These are phyloP conservation scores for Nothoprocta perdicaria DNA, from an alignment of 2,113 vertebrate genomes.

Conservation along the genomic window DNA sequence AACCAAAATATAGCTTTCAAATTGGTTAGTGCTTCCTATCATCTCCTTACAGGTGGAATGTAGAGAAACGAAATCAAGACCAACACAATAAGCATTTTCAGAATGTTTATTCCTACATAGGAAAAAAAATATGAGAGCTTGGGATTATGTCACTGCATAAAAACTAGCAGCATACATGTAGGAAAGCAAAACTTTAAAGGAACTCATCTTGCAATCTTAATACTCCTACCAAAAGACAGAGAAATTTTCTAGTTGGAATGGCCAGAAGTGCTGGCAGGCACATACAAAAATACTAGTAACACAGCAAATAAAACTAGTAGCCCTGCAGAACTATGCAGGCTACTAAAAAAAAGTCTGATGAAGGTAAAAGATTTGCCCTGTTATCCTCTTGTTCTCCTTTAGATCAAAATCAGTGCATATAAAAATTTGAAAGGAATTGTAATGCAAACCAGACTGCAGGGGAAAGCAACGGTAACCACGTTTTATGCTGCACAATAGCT, in stretches of 20 bases:
- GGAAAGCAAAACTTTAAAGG: not conserved
- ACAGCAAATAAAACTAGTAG: not conserved
- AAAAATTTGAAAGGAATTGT: not conserved
- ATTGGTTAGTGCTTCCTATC: not conserved
- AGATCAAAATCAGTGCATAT: not conserved
- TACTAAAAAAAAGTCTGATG: not conserved
- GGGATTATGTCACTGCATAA: not conserved
- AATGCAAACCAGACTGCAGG: accelerated
- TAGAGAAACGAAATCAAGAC: not conserved
- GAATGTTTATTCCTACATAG: accelerated
- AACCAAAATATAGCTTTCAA: not conserved
- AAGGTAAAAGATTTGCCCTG: not conserved
- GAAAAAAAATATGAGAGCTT: not conserved
- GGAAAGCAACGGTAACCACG: accelerated
- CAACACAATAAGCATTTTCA: not conserved
- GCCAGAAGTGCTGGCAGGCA: not conserved
- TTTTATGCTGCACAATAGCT: not conserved
- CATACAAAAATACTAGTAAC: not conserved
- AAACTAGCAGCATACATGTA: not conserved
- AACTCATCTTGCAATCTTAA: not conserved
- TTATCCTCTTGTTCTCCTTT: not conserved
- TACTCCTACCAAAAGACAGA: not conserved
- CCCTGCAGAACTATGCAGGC: accelerated
- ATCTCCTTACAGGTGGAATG: not conserved
- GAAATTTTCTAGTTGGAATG: not conserved